A percentile compares a stretch with the other conserved stretches of the same genome.
Conservation (phyloP, 1,140 invertebrate genomes). For the Drosophila novamexicana region DNA sequence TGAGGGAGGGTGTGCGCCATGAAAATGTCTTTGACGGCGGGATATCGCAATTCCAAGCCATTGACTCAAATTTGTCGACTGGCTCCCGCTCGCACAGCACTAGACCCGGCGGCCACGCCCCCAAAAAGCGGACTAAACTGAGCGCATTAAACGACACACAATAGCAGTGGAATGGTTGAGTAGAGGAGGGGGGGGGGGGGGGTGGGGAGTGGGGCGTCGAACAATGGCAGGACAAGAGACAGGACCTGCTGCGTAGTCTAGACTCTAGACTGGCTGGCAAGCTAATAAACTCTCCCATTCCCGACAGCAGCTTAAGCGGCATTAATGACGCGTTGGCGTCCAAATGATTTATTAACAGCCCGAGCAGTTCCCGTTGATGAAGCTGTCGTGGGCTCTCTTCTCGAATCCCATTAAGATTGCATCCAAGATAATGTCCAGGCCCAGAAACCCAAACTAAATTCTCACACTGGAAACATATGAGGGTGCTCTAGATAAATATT, state of each 20-base stretch:
- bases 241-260: slow-evolving; percentile 16
- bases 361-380: slow-evolving; percentile 12
- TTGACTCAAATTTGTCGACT: slow-evolving; percentile 59
- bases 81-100: not conserved
- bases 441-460: too few species aligned
- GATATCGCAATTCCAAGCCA: slow-evolving; percentile 47
- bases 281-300: slow-evolving; percentile 62
- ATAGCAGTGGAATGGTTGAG: not conserved
- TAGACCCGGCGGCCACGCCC: not conserved
- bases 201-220: not conserved
- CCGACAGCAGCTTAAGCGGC: slow-evolving; percentile 61
- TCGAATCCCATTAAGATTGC: slow-evolving; percentile 34
- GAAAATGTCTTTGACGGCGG: slow-evolving; percentile 34
- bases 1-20: not conserved
- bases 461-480: too few species aligned
- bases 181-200: not conserved
- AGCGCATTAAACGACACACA: slow-evolving; percentile 24
- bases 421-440: slow-evolving; percentile 2
- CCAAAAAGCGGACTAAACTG: slow-evolving; percentile 26
- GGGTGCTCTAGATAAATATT: too few species aligned
- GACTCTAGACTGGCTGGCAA: slow-evolving; percentile 45
- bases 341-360: slow-evolving; percentile 61
- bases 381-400: slow-evolving; percentile 8
- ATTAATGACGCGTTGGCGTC: slow-evolving; percentile 56
- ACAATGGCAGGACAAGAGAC: slow-evolving; percentile 6